These are phyloP conservation scores for Lathamus discolor DNA, from an alignment of 2,113 vertebrate genomes.

Conservation along the genomic window DNA sequence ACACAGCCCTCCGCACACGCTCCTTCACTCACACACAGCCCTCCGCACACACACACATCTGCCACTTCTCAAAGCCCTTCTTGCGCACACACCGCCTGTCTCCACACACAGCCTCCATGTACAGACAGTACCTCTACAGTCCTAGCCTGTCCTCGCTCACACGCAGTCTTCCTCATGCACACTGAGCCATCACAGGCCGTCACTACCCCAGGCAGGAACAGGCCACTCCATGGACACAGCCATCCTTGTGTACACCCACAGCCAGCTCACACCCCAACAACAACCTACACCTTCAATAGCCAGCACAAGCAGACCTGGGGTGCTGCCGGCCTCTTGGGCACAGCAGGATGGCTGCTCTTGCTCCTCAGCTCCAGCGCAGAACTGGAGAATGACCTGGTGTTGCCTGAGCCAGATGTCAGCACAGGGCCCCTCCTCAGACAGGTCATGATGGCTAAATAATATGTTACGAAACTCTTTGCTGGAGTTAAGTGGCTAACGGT, in stretches of 20 bases:
- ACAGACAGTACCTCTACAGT: background rate
- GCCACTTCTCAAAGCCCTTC: too few species aligned
- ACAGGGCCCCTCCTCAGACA: background rate
- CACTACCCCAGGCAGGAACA: background rate
- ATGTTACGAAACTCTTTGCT: background rate
- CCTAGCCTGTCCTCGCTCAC: background rate
- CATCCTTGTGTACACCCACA: background rate
- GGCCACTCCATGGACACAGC: background rate
- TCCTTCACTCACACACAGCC: background rate
- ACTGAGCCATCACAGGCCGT: rapidly evolving
- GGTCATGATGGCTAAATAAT: background rate
- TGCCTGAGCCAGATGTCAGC: background rate
- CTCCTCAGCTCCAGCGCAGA: background rate
- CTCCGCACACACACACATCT: background rate
- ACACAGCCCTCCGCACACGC: background rate
- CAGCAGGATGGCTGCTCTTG: rapidly evolving
- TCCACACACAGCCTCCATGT: background rate
- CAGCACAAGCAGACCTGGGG: background rate
- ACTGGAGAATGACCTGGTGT: background rate
- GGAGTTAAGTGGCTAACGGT: background rate
- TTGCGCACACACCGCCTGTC: rapidly evolving
- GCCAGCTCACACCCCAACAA: background rate
- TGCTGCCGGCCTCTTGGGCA: background rate
- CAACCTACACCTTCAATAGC: background rate
- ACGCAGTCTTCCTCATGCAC: background rate